phyloP scores from a whole-genome alignment of 2,113 vertebrate species.

The Lepisosteus oculatus region DNA sequence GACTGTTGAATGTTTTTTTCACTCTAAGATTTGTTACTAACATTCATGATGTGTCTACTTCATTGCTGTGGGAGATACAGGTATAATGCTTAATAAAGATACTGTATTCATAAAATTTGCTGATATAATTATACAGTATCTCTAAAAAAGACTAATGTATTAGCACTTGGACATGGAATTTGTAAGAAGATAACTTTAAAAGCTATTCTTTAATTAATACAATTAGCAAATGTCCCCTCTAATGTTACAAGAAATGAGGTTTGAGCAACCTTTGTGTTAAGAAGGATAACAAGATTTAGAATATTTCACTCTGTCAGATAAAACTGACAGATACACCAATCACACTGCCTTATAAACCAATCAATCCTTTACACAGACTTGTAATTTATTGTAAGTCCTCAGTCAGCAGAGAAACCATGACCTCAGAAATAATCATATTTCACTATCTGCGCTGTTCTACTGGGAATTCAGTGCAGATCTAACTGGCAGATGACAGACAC shows the following conservation, averaged over 20 bases:
- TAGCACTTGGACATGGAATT: no score
- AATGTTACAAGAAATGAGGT: not conserved
- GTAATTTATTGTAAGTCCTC: constrained; percentile 2
- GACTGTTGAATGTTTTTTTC: no score
- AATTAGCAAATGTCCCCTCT: no score
- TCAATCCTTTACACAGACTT: not conserved
- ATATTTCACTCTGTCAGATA: not conserved
- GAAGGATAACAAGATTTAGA: not conserved
- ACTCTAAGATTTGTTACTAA: no score
- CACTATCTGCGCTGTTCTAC: not conserved
- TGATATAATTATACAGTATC: no score
- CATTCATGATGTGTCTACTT: no score
- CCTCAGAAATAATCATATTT: not conserved
- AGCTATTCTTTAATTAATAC: no score
- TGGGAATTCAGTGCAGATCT: not conserved
- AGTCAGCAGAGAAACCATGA: not conserved
- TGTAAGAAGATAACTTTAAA: no score
- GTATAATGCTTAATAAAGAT: no score
- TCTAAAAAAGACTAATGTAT: no score
- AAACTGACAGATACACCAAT: not conserved
- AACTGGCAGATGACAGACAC: constrained; percentile 30
- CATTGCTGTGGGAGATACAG: no score
- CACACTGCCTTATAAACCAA: not conserved
- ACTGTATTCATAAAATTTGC: no score
- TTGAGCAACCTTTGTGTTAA: not conserved